A percentile compares a stretch with the other conserved stretches of the same genome.
phyloP scores from a whole-genome alignment of 2,113 vertebrate genomes.

The Triplophysa dalaica region DNA sequence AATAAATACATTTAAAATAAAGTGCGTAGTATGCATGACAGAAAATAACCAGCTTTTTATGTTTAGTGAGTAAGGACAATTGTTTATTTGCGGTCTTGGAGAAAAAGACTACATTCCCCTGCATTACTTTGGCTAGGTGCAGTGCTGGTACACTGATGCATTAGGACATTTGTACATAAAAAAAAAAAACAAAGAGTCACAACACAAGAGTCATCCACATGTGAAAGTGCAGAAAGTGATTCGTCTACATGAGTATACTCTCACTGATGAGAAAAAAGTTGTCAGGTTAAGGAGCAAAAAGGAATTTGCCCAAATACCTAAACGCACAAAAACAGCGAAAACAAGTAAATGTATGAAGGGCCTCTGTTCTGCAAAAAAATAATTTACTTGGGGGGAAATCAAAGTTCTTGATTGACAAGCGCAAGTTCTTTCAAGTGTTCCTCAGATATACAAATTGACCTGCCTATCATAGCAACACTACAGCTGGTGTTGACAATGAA shows the following conservation, averaged over 20 bases:
- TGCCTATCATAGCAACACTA: constrained; percentile 14
- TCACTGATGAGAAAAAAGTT: constrained; percentile 62
- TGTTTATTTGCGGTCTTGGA: constrained; percentile 75
- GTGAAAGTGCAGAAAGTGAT: constrained; percentile 62
- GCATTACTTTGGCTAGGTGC: constrained; percentile 66
- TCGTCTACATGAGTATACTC: constrained; percentile 67
- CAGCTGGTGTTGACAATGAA: constrained; percentile 24
- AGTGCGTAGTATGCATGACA: background rate
- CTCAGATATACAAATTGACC: constrained; percentile 32
- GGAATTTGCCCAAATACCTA: constrained; percentile 43
- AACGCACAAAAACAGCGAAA: constrained; percentile 58
- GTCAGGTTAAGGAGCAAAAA: constrained; percentile 51
- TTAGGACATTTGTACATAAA: constrained; percentile 68
- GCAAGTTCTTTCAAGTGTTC: constrained; percentile 9
- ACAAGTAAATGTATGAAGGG: constrained; percentile 50
- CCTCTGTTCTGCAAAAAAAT: constrained; percentile 54
- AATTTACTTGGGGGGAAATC: background rate
- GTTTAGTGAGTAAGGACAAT: constrained; percentile 69
- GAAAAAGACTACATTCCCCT: constrained; percentile 74
- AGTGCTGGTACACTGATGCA: constrained; percentile 69
- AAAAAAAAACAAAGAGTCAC: constrained; percentile 64
- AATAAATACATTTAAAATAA: background rate
- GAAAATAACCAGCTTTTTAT: constrained; percentile 26
- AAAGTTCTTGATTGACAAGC: constrained; percentile 14
- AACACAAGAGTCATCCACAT: constrained; percentile 68